These are phyloP conservation scores for Alsophila aescularia DNA, from an alignment of 2,888 invertebrate species.

Conservation along the genomic window DNA sequence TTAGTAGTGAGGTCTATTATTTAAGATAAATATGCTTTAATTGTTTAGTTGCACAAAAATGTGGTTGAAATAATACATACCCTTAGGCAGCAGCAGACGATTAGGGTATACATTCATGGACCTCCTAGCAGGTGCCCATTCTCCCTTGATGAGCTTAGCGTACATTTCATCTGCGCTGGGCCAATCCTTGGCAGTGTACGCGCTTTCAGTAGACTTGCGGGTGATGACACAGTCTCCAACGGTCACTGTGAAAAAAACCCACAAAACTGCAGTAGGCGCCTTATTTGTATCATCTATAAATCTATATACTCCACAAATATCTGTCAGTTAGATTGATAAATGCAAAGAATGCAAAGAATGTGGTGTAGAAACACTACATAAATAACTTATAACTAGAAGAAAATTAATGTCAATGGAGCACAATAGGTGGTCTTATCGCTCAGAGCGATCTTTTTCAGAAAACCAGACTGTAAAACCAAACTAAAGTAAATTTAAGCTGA, in stretches of 20 bases:
- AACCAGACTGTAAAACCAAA: too few species aligned
- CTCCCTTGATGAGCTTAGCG: constrained; percentile 20
- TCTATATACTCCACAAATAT: too few species aligned
- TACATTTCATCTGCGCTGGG: constrained; percentile 22
- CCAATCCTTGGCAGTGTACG: constrained; percentile 28
- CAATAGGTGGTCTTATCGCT: too few species aligned
- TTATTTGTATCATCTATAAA: too few species aligned
- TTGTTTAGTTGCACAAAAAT: background rate
- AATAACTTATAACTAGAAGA: too few species aligned
- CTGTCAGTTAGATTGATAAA: too few species aligned
- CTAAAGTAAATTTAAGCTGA: too few species aligned
- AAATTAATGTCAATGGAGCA: too few species aligned
- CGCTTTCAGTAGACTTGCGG: constrained; percentile 24
- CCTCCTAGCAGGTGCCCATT: constrained; percentile 43
- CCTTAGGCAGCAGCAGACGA: constrained; percentile 86
- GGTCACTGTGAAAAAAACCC: constrained; percentile 23
- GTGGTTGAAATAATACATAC: constrained; percentile 4
- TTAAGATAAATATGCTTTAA: too few species aligned
- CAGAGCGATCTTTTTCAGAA: too few species aligned
- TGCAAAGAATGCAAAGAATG: too few species aligned
- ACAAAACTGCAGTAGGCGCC: background rate
- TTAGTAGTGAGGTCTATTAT: background rate
- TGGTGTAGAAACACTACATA: too few species aligned
- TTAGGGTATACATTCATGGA: constrained; percentile 74
- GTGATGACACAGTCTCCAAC: constrained; percentile 28